phyloP scores from a whole-genome alignment of 2,888 invertebrate species.

The Agrotis segetum region DNA sequence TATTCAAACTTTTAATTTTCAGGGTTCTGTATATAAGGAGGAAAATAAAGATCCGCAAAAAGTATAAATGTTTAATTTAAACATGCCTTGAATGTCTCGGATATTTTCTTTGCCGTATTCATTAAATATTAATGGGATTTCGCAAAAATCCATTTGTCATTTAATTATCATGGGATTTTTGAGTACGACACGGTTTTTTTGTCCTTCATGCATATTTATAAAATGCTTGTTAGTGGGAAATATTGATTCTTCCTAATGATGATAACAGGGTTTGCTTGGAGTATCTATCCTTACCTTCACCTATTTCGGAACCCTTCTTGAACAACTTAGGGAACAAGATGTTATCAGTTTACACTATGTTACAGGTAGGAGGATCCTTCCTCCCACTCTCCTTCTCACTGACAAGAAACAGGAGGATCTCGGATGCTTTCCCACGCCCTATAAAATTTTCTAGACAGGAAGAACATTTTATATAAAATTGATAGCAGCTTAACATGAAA shows the following conservation, averaged over 20 bases:
- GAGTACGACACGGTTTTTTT: conserved; percentile 1
- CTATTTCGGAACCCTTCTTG: neutral
- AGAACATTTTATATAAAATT: conserved; percentile 24
- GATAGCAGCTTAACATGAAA: conserved; percentile 27
- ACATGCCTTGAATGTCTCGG: conserved; percentile 44
- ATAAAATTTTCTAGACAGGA: conserved; percentile 1
- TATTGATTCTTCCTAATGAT: conserved; percentile 7
- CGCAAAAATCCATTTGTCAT: conserved; percentile 18
- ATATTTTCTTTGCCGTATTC: conserved; percentile 29
- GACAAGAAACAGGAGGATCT: neutral
- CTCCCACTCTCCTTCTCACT: neutral
- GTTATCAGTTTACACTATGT: conserved; percentile 17
- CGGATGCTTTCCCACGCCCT: neutral
- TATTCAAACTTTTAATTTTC: conserved; percentile 58
- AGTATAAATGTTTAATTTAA: conserved; percentile 54
- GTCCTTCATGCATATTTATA: conserved; percentile 18
- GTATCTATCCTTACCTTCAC: neutral
- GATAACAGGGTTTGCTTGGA: neutral
- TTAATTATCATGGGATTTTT: conserved; percentile 26
- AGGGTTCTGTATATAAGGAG: conserved; percentile 28
- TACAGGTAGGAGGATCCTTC: neutral
- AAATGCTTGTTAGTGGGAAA: conserved; percentile 4
- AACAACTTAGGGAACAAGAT: conserved; percentile 22
- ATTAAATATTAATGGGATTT: conserved; percentile 47
- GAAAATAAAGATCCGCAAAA: conserved; percentile 35